Evolutionary conservation across 2,888 invertebrate genomes (phyloP), one percentile per base, ranked within the genome.

Genomic region (Adela reaumurella): DNA sequence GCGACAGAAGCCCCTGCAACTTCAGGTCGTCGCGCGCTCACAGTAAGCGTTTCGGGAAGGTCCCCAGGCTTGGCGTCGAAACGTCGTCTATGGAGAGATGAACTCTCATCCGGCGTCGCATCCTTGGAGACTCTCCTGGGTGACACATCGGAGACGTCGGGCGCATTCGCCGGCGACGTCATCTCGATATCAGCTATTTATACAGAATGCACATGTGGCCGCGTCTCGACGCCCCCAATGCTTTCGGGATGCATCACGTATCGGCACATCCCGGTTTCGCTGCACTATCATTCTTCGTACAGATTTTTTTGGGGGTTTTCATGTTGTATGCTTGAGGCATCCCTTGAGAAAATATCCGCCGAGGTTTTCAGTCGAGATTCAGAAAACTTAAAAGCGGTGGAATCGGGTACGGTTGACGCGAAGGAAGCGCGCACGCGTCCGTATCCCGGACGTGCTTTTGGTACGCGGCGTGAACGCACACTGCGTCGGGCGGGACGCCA

Each of bases 81-180:
- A 35, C 79, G 63, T 55, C 80, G 63, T 51, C 72, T 74, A 52
- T 80, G 80, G 3, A 80, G 57, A 2, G 77, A 77, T 1, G 74
- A n/a, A n/a, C n/a, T 69, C 0, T 74, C 76, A 51, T 61, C 70
- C 0, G 76, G 74, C 0, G 76, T 74, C n/a, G 74, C 55, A 3
- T 1, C 64, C 35, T 46, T 24, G 52, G 50, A 65, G 45, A 10
- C 68, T 64, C 60, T 68, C 72, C 17, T 17, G 10, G 6, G 16
- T 43, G 16, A 46, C 56, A 55, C 28, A 48, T 62, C 63, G 29
- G 58, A 63, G 65, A 68, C 67, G 64, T 72, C 73, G 67, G 67
- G 57, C 55, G 51, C 59, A 64, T 57, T 74, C 74, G 58, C 68
- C 20, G 59, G 59, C 64, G 73, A 72, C 64, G 71, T 69, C 76